A percentile compares a stretch with the other conserved stretches of the same genome.
These are phyloP conservation scores for Alcis repandata DNA, from an alignment of 2,888 invertebrate genomes.

Conservation along the genomic window DNA sequence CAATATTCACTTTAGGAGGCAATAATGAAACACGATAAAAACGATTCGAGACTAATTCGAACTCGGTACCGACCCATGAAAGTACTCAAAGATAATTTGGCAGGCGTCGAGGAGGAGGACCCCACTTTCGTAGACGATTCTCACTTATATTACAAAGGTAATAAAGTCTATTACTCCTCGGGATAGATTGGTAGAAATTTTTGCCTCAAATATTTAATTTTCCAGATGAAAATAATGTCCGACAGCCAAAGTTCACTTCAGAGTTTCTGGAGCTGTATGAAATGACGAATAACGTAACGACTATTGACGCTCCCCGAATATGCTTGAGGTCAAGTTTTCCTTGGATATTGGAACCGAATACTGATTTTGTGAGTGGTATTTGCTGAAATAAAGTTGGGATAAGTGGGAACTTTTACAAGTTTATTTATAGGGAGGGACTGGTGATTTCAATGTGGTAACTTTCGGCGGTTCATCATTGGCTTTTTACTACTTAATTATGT, in stretches of 20 bases:
- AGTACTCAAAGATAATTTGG: conserved; percentile 77
- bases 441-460: background rate
- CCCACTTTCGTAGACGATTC: conserved; percentile 80
- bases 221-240: conserved; percentile 72
- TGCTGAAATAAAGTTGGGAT: conserved; percentile 3
- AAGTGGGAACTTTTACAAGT: background rate
- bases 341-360: conserved; percentile 82
- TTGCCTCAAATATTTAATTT: conserved; percentile 48
- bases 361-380: conserved; percentile 70
- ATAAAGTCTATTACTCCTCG: conserved; percentile 40
- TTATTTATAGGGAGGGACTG: background rate
- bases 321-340: conserved; percentile 77
- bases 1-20: conserved; percentile 66
- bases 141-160: conserved; percentile 80
- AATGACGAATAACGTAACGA: conserved; percentile 75
- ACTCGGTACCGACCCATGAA: conserved; percentile 82
- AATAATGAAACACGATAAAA: conserved; percentile 74
- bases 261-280: conserved; percentile 75
- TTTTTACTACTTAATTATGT: background rate
- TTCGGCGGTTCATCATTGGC: background rate
- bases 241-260: conserved; percentile 74
- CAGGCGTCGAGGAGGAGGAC: conserved; percentile 74
- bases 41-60: conserved; percentile 77
- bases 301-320: conserved; percentile 73
- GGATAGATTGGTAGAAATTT: conserved; percentile 16